Base-by-base conservation (phyloP, 2,888 invertebrate species). In the Cancer borealis region DNA sequence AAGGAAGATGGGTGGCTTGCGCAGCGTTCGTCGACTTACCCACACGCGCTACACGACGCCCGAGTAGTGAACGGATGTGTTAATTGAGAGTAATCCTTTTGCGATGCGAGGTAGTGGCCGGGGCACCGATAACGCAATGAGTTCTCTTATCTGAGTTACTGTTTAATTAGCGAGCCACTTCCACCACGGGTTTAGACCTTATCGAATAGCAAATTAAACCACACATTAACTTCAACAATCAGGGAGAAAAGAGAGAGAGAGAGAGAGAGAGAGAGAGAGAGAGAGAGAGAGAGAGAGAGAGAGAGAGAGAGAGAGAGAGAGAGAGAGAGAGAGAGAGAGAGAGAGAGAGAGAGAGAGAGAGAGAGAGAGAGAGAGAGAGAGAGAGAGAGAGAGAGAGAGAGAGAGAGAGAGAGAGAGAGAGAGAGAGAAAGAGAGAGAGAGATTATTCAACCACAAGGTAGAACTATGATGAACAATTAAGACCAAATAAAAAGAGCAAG, bases 261-360 rank as follows among this genome's bases (percentile, higher is more conserved):
- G 84, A 39, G 84, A 84, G 84, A 39, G 84, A 84, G 84, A 84
- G 84, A 84, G 84, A 84, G 84, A 84, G 84, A 84, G 84, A 84
- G 84, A 84, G 84, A 84, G 84, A 84, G 84, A 84, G 84, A 84
- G 84, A 84, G 84, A 84, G 84, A 84, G 84, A 84, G 84, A 84
- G 84, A 84, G 84, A 84, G 84, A 84, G 84, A 84, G 84, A 84
- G 84, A 84, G 84, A 84, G 84, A 84, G 84, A 39, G 10, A 79
- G 60, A 60, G 21, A 60, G 60, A 60, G 21, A 60, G 60, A 60
- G 21, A 60, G 60, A 60, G 21, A 60, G 60, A 60, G 21, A 60
- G 60, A 60, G 21, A 60, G 60, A 60, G 21, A 60, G 60, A 60
- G 21, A 60, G 60, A 60, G 1, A 60, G 60, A 54, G 12, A 54